Percentiles rank a stretch among this genome's conserved stretches.
These are phyloP conservation scores for Heliconius charithonia DNA, from an alignment of 2,888 invertebrate genomes.

Conservation along the genomic window DNA sequence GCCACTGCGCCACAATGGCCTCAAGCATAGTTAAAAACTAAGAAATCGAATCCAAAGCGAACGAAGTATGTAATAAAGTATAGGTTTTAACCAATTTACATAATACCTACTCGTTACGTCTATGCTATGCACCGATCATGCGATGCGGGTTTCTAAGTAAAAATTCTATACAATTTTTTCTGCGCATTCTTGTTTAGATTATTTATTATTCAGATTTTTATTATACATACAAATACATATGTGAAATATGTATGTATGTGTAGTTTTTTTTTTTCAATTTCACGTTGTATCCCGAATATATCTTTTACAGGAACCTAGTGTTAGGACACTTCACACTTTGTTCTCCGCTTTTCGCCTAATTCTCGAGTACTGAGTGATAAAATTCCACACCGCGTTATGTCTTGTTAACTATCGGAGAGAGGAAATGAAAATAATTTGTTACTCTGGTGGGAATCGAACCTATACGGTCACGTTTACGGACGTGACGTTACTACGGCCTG, in stretches of 20 bases:
- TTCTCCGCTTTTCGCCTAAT: background rate
- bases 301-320: background rate
- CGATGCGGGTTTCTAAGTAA: constrained; percentile 47
- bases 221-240: constrained; percentile 23
- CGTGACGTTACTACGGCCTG: no score
- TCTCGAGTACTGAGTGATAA: background rate
- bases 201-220: constrained; percentile 35
- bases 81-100: constrained; percentile 8
- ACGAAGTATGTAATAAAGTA: background rate
- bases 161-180: constrained; percentile 41
- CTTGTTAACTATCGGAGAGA: no score
- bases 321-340: background rate
- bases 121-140: constrained; percentile 13
- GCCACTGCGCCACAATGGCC: background rate
- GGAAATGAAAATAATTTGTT: background rate
- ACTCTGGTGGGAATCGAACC: background rate
- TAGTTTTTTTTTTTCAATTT: background rate
- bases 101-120: constrained; percentile 5
- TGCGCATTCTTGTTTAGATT: constrained; percentile 24
- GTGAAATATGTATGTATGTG: background rate
- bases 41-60: background rate
- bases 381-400: background rate
- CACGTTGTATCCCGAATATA: background rate
- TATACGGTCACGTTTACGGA: background rate
- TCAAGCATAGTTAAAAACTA: background rate